Evolutionary conservation across 2,113 vertebrate species (phyloP).

Genomic region (Oceanites oceanicus): DNA sequence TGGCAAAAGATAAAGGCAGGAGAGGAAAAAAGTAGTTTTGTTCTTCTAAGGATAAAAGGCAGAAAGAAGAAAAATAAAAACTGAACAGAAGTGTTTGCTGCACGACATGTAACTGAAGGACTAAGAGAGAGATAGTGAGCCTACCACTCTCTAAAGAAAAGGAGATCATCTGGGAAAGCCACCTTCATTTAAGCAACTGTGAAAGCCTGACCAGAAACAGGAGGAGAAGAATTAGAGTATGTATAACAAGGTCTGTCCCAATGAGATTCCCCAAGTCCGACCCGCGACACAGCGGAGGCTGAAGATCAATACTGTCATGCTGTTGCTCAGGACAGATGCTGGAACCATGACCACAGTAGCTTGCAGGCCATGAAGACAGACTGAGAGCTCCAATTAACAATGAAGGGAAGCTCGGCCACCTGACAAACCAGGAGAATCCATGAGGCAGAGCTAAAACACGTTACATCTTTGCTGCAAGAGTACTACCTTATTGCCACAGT

Average conservation of each 20-base stretch:
- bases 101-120: neutral
- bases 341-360: neutral
- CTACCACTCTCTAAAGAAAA: neutral
- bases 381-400: neutral
- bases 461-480: neutral
- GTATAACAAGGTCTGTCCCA: neutral
- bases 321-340: neutral
- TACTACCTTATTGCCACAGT: neutral
- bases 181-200: neutral
- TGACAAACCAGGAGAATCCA: neutral
- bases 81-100: neutral
- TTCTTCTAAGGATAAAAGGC: neutral
- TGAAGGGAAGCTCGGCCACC: neutral
- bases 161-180: neutral
- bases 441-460: neutral
- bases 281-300: rapidly evolving
- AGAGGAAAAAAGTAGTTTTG: neutral
- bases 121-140: neutral
- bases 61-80: neutral
- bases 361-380: neutral
- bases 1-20: neutral
- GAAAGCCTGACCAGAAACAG: neutral
- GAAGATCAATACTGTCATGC: neutral
- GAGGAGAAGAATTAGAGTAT: neutral
- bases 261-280: neutral